Percentiles rank a stretch among this genome's conserved stretches.
These are phyloP conservation scores for Caenorhabditis sp. DNA, from an alignment of 2,888 invertebrate species.

Conservation along the genomic window DNA sequence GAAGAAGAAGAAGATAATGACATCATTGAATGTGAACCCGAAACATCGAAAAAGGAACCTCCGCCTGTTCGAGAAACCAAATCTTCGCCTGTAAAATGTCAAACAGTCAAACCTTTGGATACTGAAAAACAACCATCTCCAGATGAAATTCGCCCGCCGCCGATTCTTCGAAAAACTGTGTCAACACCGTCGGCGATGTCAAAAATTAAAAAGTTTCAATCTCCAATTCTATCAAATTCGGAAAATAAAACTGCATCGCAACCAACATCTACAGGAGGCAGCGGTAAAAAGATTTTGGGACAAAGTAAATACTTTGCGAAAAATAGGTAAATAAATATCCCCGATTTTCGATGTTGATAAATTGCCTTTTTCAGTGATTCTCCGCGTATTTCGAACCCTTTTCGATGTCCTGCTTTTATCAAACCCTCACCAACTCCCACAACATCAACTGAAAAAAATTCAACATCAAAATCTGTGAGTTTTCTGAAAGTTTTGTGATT, in stretches of 20 bases:
- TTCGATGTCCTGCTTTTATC: conserved; percentile 32
- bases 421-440: conserved; percentile 5
- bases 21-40: background rate
- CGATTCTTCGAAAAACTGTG: conserved; percentile 7
- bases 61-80: background rate
- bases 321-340: background rate
- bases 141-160: background rate
- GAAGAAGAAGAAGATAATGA: conserved; percentile 5
- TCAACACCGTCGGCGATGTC: conserved; percentile 12
- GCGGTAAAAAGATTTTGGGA: background rate
- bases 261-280: background rate
- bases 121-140: background rate
- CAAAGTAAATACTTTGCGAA: conserved; percentile 6
- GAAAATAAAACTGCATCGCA: conserved; percentile 14
- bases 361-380: conserved; percentile 8
- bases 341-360: background rate
- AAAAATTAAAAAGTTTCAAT: conserved; percentile 18
- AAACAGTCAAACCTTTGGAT: too few relatives aligned
- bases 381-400: conserved; percentile 28
- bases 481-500: too few relatives aligned
- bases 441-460: background rate
- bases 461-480: background rate
- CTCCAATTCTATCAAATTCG: conserved; percentile 6
- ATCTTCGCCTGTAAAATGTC: too few relatives aligned
- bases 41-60: background rate